A percentile compares a stretch with the other conserved stretches of the same genome.
Evolutionary conservation across 2,888 invertebrate species (phyloP).

Genomic region (Pachliopta kotzebuea): DNA sequence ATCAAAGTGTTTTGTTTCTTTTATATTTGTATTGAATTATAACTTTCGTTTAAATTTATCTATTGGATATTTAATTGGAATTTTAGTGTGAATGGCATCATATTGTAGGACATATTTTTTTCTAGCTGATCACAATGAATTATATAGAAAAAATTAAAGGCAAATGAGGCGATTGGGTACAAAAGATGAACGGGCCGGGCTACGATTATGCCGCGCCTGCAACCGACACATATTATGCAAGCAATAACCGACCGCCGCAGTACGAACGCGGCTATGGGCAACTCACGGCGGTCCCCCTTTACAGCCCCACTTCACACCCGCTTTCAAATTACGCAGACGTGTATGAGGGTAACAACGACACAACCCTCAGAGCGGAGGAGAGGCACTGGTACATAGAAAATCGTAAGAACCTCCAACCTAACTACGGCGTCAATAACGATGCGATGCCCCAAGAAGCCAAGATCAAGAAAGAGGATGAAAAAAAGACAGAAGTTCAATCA

Average conservation of each 20-base stretch:
- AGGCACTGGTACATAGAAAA: conserved; percentile 78
- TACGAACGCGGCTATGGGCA: conserved; percentile 73
- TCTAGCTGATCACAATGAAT: conserved; percentile 12
- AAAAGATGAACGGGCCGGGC: conserved; percentile 79
- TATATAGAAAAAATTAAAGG: conserved; percentile 51
- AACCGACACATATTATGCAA: conserved; percentile 70
- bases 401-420: conserved; percentile 70
- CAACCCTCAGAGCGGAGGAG: conserved; percentile 74
- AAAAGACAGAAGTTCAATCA: conserved; percentile 62
- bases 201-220: conserved; percentile 76
- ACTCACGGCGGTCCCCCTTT: conserved; percentile 63
- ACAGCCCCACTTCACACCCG: conserved; percentile 71
- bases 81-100: conserved; percentile 51
- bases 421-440: conserved; percentile 61
- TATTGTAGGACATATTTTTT: conserved; percentile 33
- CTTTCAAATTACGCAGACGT: conserved; percentile 75
- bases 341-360: conserved; percentile 77
- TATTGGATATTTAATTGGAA: conserved; percentile 2
- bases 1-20: conserved; percentile 30
- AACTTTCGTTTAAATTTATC: conserved; percentile 28
- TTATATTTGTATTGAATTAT: conserved; percentile 31
- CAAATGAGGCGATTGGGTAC: conserved; percentile 72
- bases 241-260: conserved; percentile 70
- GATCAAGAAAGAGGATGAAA: conserved; percentile 74
- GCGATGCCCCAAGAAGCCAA: conserved; percentile 70